Evolutionary conservation across 2,888 invertebrate species (phyloP), one percentile per base, ranked within the genome.

Genomic region (Acanthosepion lycidas): DNA sequence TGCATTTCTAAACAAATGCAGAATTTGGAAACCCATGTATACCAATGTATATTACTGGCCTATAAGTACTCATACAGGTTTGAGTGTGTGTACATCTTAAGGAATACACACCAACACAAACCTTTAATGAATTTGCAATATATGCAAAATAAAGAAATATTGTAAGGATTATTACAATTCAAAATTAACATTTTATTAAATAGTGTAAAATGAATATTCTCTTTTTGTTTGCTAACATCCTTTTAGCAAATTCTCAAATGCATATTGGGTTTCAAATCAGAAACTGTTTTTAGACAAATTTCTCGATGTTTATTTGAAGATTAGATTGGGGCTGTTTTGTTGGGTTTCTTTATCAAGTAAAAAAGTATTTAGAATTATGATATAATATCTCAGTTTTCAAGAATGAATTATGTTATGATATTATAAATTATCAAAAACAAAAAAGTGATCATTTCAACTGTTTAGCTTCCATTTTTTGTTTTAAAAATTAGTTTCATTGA

Each of bases 1-100:
- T 78, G 78, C 78, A 78, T 78, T 78, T 78, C n/a, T 78, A 78
- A 78, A 78, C 78, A 78, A 78, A 78, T 78, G 78, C 78, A n/a
- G n/a, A 78, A 78, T 78, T 78, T 78, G n/a, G 78, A 78, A 78
- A 78, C 78, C 78, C n/a, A 78, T 78, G n/a, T 78, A 78, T 33
- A 78, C n/a, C 33, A n/a, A n/a, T 78, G 12, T n/a, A 78, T 33
- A 78, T 78, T 78, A 78, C 78, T 78, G 78, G 78, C 78, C 78
- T 78, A 78, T 78, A 33, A 78, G 78, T n/a, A 78, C 8, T 78
- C 78, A 78, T 78, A 18, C 33, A n/a, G n/a, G 78, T 78, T 23
- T 59, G 59, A 59, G 23, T 59, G 59, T 59, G 59, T 59, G 59
- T 59, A 23, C 23, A 59, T 59, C 59, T 59, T 23, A 6, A 78